A percentile compares a stretch with the other conserved stretches of the same genome.
phyloP scores from a whole-genome alignment of 2,888 invertebrate genomes.

The Drosophila ezoana region DNA sequence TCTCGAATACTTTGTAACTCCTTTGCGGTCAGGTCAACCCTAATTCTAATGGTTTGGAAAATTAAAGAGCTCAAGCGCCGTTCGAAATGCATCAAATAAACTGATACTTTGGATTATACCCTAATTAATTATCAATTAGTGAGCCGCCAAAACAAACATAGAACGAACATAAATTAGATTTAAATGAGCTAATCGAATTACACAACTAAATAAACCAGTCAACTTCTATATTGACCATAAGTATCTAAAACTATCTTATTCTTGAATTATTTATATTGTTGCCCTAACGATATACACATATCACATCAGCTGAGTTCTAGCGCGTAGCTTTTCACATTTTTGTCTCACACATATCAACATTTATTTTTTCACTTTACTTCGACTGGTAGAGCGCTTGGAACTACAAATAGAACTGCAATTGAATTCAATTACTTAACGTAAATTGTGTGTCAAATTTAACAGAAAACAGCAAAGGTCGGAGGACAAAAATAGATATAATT shows the following conservation, averaged over 20 bases:
- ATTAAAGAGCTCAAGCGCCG: neutral
- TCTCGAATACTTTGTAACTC: constrained; percentile 41
- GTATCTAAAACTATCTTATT: neutral
- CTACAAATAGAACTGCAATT: constrained; percentile 38
- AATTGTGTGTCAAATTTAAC: constrained; percentile 52
- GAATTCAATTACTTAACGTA: constrained; percentile 69
- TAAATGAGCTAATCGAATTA: constrained; percentile 5
- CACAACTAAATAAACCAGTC: constrained; percentile 5
- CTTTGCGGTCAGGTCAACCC: constrained; percentile 48
- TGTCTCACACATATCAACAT: constrained; percentile 2
- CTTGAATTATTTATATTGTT: neutral
- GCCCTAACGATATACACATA: constrained; percentile 4
- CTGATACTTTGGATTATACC: neutral
- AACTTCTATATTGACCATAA: neutral
- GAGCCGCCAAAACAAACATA: no score
- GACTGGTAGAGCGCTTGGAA: constrained; percentile 3
- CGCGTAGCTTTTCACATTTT: neutral
- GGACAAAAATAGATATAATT: constrained; percentile 52
- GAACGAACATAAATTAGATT: neutral
- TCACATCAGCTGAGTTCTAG: neutral
- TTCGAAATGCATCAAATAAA: neutral
- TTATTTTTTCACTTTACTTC: constrained; percentile 5
- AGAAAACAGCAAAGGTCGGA: constrained; percentile 23
- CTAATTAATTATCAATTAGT: constrained; percentile 28
- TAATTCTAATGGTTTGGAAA: constrained; percentile 35